These are phyloP conservation scores for Actenoides lindsayi DNA, from an alignment of 2,113 vertebrate species.

Conservation along the genomic window DNA sequence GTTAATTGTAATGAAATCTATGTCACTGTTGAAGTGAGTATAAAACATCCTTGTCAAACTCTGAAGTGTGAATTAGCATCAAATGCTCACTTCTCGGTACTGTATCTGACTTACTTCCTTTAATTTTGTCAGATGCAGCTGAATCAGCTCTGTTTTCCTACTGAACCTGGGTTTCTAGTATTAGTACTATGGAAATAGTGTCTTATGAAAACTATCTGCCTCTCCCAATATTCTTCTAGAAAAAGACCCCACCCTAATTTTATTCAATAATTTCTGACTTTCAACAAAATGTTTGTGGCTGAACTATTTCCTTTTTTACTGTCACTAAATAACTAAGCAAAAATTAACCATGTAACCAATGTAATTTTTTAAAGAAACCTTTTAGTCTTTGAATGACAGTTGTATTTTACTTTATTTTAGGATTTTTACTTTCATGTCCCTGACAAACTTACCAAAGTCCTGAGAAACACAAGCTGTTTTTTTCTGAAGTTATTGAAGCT, in stretches of 20 bases:
- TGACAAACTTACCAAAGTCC: background rate
- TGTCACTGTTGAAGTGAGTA: background rate
- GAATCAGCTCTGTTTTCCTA: background rate
- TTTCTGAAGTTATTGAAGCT: background rate
- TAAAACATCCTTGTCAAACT: background rate
- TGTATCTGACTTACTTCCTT: background rate
- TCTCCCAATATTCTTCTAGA: background rate
- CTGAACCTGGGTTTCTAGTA: background rate
- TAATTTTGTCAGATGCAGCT: background rate
- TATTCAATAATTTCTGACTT: background rate
- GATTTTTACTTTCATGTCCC: background rate
- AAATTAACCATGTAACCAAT: background rate
- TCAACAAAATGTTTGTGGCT: background rate
- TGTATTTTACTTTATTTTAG: conserved; percentile 22
- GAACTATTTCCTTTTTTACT: background rate
- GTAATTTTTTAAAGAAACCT: background rate
- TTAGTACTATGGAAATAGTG: background rate
- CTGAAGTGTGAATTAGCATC: background rate
- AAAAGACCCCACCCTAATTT: background rate
- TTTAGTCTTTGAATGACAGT: background rate
- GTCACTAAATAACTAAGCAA: background rate
- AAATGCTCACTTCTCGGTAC: background rate
- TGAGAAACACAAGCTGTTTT: background rate
- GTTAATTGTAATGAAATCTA: background rate
- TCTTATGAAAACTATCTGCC: background rate